phyloP scores from a whole-genome alignment of 2,113 vertebrate genomes.

The Clarias gariepinus region DNA sequence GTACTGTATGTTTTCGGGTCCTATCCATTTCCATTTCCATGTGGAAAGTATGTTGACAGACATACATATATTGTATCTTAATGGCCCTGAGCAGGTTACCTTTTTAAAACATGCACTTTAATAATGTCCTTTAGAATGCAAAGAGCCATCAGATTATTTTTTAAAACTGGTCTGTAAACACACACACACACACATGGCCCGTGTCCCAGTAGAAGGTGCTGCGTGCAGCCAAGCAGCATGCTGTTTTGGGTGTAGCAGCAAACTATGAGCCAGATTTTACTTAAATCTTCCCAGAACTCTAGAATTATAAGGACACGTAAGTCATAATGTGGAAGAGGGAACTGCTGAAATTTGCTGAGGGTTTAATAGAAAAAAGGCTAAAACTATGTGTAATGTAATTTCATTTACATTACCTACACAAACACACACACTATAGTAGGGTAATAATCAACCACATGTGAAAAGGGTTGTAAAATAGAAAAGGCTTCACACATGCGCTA shows the following conservation, averaged over 20 bases:
- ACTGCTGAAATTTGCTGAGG: background rate
- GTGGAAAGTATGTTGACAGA: background rate
- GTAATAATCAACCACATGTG: background rate
- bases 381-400: background rate
- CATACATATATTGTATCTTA: background rate
- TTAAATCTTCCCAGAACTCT: constrained; percentile 21
- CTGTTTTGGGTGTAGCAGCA: constrained; percentile 8
- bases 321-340: background rate
- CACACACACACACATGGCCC: background rate
- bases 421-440: background rate
- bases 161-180: background rate
- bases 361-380: background rate
- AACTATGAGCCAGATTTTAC: constrained; percentile 12
- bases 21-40: background rate
- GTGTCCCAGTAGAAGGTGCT: background rate
- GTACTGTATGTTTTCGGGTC: background rate
- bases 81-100: background rate
- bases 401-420: constrained; percentile 8
- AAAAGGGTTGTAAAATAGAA: constrained; percentile 14
- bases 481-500: background rate
- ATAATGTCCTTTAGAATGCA: background rate
- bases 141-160: background rate
- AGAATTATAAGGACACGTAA: constrained; percentile 14
- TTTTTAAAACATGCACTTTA: background rate
- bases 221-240: constrained; percentile 17